Evolutionary conservation across 2,113 vertebrate species (phyloP), one percentile per base, ranked within the genome.

Genomic region (Verasper variegatus): DNA sequence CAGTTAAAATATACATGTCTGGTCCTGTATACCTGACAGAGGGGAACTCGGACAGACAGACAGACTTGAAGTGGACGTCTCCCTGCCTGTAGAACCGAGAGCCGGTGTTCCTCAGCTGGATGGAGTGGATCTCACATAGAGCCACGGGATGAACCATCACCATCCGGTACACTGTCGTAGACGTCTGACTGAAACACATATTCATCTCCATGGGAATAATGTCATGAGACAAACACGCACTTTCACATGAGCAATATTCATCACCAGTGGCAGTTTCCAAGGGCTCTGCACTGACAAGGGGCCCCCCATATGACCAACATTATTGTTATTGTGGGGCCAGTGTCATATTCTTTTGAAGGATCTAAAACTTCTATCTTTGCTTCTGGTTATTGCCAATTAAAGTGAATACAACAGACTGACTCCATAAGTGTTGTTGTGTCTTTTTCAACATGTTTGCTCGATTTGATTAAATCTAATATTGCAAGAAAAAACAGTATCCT

Each of bases 81-180:
- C 72, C 84, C 72, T 95, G 93, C 51, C 91, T 86, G 91, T 93
- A 93, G 76, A 95, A 90, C 0, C 81, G 82, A 35, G 68, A 9
- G 14, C 94, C 94, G 0, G 89, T 94, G 88, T 94, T 95, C 82
- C 60, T 94, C 82, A 95, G 9, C 31, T 74, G 24, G 71, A 95
- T 87, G 61, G 93, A 86, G 37, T 76, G 1, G 49, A 94, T 91
- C 76, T 92, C 66, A 71, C 95, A 95, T 61, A 94, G 84, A 14
- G 59, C 7, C 5, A 67, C 60, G 0, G 88, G 89, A 68, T 93
- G 88, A 62, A 86, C 80, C 68, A 93, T 7, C 79, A 95, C 89
- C 12, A 1, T 84, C 69, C 65, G 86, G 89, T 93, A 93, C 75
- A 42, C 35, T 0, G 71, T 90, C 6, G 54, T 57, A 8, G 75